Conservation (phyloP, 2,888 invertebrate species). For the Calliphora vomitoria region DNA sequence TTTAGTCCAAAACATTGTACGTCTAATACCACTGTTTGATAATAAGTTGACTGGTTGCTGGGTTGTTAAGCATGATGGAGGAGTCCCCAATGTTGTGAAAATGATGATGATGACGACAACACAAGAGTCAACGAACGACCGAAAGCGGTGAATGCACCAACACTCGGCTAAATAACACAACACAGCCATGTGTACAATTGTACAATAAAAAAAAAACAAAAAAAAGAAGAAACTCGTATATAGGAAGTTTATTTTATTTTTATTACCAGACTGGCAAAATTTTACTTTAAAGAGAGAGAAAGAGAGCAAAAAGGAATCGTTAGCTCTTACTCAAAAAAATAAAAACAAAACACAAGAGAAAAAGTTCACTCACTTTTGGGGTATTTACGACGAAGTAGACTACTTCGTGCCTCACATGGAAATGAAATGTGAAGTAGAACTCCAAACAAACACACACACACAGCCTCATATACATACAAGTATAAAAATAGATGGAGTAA, state of each 20-base stretch:
- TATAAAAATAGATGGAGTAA: conserved; percentile 64
- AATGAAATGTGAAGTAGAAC: conserved; percentile 53
- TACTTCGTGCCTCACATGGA: conserved; percentile 26
- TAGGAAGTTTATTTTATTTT: conserved; percentile 69
- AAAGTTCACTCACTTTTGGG: conserved; percentile 22
- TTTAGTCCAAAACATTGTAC: neutral
- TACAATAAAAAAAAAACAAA: neutral
- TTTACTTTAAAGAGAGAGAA: neutral
- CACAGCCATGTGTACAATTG: conserved; percentile 37
- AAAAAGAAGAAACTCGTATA: conserved; percentile 45
- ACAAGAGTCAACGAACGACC: conserved; percentile 72
- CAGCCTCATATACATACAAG: neutral
- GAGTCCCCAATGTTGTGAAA: conserved; percentile 68
- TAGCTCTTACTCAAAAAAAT: neutral
- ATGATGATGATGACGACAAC: conserved; percentile 47
- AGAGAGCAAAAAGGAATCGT: conserved; percentile 15
- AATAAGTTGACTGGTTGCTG: conserved; percentile 13
- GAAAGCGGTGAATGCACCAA: conserved; percentile 73
- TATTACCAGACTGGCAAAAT: conserved; percentile 50
- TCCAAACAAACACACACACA: conserved; percentile 31
- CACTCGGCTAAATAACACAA: conserved; percentile 43
- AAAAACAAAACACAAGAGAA: neutral
- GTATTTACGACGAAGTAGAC: neutral
- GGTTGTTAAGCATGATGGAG: conserved; percentile 52
- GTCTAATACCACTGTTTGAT: conserved; percentile 5